Evolutionary conservation across 2,113 vertebrate genomes (phyloP).

Genomic region (Marmota monax): DNA sequence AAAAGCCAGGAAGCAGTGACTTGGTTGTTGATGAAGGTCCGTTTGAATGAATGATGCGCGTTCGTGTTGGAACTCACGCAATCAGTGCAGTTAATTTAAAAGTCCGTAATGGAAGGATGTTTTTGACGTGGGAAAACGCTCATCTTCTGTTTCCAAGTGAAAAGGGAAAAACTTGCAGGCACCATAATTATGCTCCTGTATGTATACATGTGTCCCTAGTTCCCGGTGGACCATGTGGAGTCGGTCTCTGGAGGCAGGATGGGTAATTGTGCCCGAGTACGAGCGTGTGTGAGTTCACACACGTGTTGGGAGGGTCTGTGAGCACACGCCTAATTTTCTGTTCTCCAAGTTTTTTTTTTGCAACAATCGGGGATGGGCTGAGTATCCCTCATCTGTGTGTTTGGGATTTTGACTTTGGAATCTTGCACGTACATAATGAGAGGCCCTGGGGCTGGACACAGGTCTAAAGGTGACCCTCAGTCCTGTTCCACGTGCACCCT

Average conservation of each 20-base stretch:
- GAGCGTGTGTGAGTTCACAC: neutral
- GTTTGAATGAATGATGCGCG: neutral
- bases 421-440: neutral
- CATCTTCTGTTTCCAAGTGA: neutral
- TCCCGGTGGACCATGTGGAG: neutral
- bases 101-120: neutral
- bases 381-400: neutral
- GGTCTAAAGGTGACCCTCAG: too few relatives aligned
- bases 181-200: neutral
- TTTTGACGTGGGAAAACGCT: neutral
- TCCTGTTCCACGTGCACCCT: neutral
- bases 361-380: neutral
- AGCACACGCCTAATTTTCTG: neutral
- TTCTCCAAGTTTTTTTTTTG: neutral
- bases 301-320: neutral
- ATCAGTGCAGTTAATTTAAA: neutral
- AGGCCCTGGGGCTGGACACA: too few relatives aligned
- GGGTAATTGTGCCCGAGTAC: neutral
- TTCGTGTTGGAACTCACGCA: neutral
- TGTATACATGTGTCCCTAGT: rapidly evolving
- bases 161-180: neutral
- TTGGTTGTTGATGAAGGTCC: neutral
- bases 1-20: neutral
- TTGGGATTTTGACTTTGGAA: neutral
- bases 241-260: neutral